Conservation (phyloP, 1,140 invertebrate species). For the Callitettix versicolor region DNA sequence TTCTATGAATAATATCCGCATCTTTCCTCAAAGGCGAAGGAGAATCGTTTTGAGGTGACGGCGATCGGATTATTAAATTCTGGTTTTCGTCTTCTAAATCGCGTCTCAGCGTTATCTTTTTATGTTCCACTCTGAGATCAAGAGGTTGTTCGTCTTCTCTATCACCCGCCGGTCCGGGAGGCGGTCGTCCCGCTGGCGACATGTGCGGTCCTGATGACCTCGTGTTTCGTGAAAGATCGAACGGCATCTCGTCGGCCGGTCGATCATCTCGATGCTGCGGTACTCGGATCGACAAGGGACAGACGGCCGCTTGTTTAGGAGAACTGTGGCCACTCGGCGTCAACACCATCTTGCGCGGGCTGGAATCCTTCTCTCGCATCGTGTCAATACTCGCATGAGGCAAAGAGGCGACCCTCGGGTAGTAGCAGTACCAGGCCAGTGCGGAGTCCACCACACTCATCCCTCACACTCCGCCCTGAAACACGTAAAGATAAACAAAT, state of each 20-base stretch:
- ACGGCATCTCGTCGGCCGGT: conserved; percentile 37
- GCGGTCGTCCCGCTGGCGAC: conserved; percentile 34
- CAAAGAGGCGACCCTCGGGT: conserved; percentile 24
- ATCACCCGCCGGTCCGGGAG: conserved; percentile 33
- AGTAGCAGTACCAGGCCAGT: conserved; percentile 28
- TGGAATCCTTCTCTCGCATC: conserved; percentile 72
- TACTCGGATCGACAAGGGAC: conserved; percentile 48
- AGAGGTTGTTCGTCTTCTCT: conserved; percentile 60
- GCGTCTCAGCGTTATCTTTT: conserved; percentile 42
- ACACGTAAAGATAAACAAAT: conserved; percentile 11
- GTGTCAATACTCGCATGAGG: conserved; percentile 19
- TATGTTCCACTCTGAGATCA: conserved; percentile 71
- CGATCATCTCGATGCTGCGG: conserved; percentile 31
- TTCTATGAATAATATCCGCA: neutral
- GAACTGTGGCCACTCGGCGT: conserved; percentile 41
- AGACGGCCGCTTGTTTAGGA: conserved; percentile 59
- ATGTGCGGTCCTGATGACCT: conserved; percentile 32
- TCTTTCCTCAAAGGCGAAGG: conserved; percentile 27
- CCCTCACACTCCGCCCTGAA: conserved; percentile 22
- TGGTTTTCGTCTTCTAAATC: conserved; percentile 64
- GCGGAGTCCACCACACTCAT: conserved; percentile 29
- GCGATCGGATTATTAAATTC: conserved; percentile 47
- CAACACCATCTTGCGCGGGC: conserved; percentile 58
- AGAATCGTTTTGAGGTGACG: conserved; percentile 36
- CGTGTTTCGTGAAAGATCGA: conserved; percentile 42